These are phyloP conservation scores for Luehdorfia chinensis DNA, from an alignment of 1,140 invertebrate species.

Conservation along the genomic window DNA sequence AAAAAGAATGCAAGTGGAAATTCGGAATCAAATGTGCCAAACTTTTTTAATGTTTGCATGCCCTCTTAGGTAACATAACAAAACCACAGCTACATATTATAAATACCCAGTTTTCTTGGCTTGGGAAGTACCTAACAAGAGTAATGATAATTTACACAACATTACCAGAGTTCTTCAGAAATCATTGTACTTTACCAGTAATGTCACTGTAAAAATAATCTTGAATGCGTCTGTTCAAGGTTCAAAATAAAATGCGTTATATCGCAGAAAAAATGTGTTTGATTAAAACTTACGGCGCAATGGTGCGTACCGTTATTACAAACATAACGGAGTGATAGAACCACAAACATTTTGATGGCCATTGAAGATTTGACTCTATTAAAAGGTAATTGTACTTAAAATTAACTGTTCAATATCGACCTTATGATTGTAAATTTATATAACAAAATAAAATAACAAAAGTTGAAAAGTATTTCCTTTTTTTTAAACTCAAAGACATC, in stretches of 20 bases:
- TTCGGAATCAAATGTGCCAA: too few relatives aligned
- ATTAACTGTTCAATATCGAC: conserved; percentile 7
- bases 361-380: conserved; percentile 20
- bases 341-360: background rate
- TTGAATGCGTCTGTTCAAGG: too few relatives aligned
- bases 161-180: conserved; percentile 3
- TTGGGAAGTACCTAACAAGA: background rate
- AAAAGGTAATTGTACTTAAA: conserved; percentile 1
- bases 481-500: too few relatives aligned
- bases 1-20: too few relatives aligned
- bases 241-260: background rate
- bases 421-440: too few relatives aligned
- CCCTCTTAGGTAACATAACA: too few relatives aligned
- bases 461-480: too few relatives aligned
- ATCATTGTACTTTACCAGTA: background rate
- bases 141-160: conserved; percentile 5
- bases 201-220: too few relatives aligned
- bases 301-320: conserved; percentile 22
- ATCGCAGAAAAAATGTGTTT: conserved; percentile 7
- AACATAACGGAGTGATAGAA: conserved; percentile 11
- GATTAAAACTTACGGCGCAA: conserved; percentile 17
- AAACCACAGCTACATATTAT: too few relatives aligned
- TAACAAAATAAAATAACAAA: too few relatives aligned
- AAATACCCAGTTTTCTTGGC: too few relatives aligned
- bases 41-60: too few relatives aligned